A percentile compares a stretch with the other conserved stretches of the same genome.
phyloP scores from a whole-genome alignment of 23 tunicate genomes.

The Ciona savignyi region DNA sequence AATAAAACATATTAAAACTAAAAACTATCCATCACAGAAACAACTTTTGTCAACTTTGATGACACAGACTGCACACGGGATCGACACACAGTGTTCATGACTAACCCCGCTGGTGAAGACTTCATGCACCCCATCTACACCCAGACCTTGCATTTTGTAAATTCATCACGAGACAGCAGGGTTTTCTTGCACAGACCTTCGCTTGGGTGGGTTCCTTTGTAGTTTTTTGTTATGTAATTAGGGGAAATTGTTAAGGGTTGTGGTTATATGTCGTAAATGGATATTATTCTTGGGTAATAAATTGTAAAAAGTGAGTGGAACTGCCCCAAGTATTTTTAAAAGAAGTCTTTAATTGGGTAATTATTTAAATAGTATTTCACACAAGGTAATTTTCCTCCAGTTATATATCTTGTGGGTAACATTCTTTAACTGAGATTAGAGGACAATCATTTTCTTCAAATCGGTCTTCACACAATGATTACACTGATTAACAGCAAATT shows the following conservation, averaged over 20 bases:
- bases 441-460: constrained; percentile 4
- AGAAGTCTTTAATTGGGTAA: no score
- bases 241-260: no score
- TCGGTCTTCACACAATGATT: no score
- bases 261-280: constrained; percentile 1
- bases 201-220: background rate
- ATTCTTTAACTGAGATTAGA: constrained; percentile 24
- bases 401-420: constrained; percentile 6
- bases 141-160: background rate
- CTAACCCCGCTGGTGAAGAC: constrained; percentile 32
- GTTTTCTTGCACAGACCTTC: background rate
- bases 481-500: no score
- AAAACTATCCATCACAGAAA: no score
- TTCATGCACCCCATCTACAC: constrained; percentile 32
- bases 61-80: constrained; percentile 14
- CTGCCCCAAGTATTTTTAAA: no score
- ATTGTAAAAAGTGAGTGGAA: no score
- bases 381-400: no score
- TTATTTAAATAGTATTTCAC: no score
- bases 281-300: background rate
- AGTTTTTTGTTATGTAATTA: no score
- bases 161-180: background rate
- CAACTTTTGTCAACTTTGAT: constrained; percentile 34
- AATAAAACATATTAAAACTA: no score
- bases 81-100: constrained; percentile 18